Base-by-base conservation (phyloP, 1,140 invertebrate species). In the Heliconius himera region DNA sequence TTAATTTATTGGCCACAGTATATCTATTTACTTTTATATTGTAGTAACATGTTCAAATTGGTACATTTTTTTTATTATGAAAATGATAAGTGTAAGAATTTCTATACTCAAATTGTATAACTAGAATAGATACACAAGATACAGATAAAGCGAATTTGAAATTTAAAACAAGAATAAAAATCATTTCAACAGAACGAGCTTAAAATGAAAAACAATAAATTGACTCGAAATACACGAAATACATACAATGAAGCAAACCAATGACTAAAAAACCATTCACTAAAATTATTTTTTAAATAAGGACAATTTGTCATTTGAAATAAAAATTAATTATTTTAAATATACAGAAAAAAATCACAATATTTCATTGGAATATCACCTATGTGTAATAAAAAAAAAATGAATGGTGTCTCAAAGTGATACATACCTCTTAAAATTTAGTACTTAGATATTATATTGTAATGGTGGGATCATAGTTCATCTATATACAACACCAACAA, bases 381-480 rank as follows among this genome's bases (percentile, higher is more conserved):
- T 90, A 91, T 76, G 88, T 84, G 86, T 91, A 89, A 82, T 86
- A 84, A 83, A 46, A 41, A 29, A 87, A 88, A 89, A 90, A 91
- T 88, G 79, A 89, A 91, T 87, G 88, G 90, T 89, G 87, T 91
- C 78, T 87, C 89, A 83, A 86, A 85, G 88, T 85, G 88, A 91
- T 91, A 91, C 87, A 91, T 91, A 91, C 87, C 91, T 89, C 92
- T 93, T 94, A 94, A 77, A 87, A 89, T 90, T 91, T 94, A 93
- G 89, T 91, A 92, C 92, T 93, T 93, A 93, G 91, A 51, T 51
- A 51, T 51, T 89, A 91, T 92, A 93, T 92, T 93, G 88, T 88
- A 91, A 94, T 94, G 93, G 93, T 94, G 93, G 93, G 93, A 93
- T 94, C 91, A 87, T 92, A 93, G 89, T 87, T 92, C 92, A 91